Evolutionary conservation across 2,113 vertebrate genomes (phyloP).

Genomic region (Bathybates hornii): DNA sequence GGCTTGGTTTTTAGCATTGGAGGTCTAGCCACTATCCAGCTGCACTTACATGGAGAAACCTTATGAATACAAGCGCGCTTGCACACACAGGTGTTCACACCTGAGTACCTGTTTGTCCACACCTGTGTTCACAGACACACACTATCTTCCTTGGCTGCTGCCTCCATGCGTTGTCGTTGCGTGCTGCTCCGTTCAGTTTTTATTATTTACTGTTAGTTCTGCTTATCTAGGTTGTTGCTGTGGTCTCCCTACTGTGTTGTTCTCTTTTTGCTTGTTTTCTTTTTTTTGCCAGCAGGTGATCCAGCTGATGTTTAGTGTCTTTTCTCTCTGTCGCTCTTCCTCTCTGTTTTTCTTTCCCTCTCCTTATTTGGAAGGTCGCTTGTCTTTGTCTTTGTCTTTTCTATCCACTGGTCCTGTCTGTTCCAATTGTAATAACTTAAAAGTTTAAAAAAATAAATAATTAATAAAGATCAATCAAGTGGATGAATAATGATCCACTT

Average conservation of each 20-base stretch:
- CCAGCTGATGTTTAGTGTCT: neutral
- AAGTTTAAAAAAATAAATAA: neutral
- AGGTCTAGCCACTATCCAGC: neutral
- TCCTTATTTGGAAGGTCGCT: neutral
- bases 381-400: neutral
- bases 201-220: neutral
- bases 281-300: neutral
- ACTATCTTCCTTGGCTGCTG: neutral
- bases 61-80: neutral
- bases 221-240: neutral
- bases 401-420: neutral
- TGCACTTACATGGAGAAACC: neutral
- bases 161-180: neutral
- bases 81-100: neutral
- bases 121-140: neutral
- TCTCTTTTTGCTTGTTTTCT: neutral
- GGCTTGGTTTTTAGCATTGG: neutral
- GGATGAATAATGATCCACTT: neutral
- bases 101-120: neutral
- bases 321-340: neutral
- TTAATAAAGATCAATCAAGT: neutral
- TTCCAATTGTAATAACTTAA: neutral
- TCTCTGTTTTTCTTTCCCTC: neutral
- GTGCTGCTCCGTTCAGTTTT: neutral
- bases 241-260: neutral